Base-by-base conservation (phyloP, 53 echinoderm and acorn worm genomes). In the Mesocentrotus franciscanus region DNA sequence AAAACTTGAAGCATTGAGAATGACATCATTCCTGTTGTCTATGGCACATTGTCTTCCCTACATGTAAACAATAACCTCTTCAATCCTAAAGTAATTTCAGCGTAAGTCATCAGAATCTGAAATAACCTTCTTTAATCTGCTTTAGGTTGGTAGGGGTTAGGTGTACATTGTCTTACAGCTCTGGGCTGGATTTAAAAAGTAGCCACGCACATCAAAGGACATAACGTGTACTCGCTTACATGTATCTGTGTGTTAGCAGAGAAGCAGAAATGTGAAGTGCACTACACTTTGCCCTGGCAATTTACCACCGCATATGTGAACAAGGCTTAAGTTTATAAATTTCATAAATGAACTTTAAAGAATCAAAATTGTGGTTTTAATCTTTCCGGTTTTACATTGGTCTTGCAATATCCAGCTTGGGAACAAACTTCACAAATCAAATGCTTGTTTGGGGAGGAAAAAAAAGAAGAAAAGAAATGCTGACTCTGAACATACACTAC, bases 41-140 rank as follows among this genome's bases (percentile, higher is more conserved):
- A 58, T 56, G 87, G 11, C n/a, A 87, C 87, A 58, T 87, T 87
- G 87, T 87, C 87, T 87, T 87, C 87, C 87, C 58, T 87, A 26
- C 59, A 58, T 81, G 81, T 39, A 81, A 39, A 81, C 18, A 8
- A 87, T 56, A 27, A n/a, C 13, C 87, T 87, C 57, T 87, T 26
- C 18, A 84, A 22, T 24, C 49, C 84, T 87, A 22, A 81, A 26
- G 13, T 12, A 27, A 27, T 29, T 58, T 58, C n/a, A 87, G 49
- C 10, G 14, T 10, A 12, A 58, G 12, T 26, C 87, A 57, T 58
- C 56, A 11, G 10, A 58, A 87, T 87, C 87, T 87, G 57, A 85
- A 57, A 56, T 85, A 58, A 22, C 58, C n/a, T 56, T 13, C 58
- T 57, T 58, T 58, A 11, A 58, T 87, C 87, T 87, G n/a, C 10